A percentile compares a stretch with the other conserved stretches of the same genome.
Conservation (phyloP, 1,140 invertebrate genomes). For the Limonius californicus region DNA sequence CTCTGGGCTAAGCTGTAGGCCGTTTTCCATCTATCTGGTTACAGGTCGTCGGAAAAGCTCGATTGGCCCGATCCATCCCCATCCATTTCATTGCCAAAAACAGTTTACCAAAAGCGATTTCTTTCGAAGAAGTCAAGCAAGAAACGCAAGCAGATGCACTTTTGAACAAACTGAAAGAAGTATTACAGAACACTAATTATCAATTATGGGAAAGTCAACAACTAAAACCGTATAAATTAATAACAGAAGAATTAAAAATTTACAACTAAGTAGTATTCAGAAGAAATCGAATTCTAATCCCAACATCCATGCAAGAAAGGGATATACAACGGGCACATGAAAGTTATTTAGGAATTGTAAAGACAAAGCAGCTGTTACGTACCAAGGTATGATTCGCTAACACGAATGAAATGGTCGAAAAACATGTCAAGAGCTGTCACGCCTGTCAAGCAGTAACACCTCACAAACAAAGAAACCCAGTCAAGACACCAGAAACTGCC, state of each 20-base stretch:
- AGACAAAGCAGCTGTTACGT: slow-evolving; percentile 37
- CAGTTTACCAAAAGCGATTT: not conserved
- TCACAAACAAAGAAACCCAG: slow-evolving; percentile 8
- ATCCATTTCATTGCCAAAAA: not conserved
- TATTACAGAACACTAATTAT: not conserved
- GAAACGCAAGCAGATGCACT: slow-evolving; percentile 8
- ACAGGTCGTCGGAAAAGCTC: no score
- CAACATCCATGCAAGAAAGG: no score
- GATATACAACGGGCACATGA: slow-evolving; percentile 35
- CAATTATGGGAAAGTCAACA: slow-evolving; percentile 11
- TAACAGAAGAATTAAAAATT: slow-evolving; percentile 16
- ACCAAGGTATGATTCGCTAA: slow-evolving; percentile 41
- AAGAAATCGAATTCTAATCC: no score
- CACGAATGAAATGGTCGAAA: slow-evolving; percentile 35
- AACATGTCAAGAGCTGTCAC: slow-evolving; percentile 23
- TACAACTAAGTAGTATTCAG: no score
- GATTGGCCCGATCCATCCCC: no score
- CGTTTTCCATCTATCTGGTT: no score
- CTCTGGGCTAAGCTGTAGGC: no score
- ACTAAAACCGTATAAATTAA: slow-evolving; percentile 9
- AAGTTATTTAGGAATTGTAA: slow-evolving; percentile 34
- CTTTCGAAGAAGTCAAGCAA: slow-evolving; percentile 9
- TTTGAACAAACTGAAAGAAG: slow-evolving; percentile 11
- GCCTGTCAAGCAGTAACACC: slow-evolving; percentile 21
- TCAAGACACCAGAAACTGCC: slow-evolving; percentile 1